Evolutionary conservation across 2,888 invertebrate species (phyloP), one percentile per base, ranked within the genome.

Genomic region (Heliconius charithonia): DNA sequence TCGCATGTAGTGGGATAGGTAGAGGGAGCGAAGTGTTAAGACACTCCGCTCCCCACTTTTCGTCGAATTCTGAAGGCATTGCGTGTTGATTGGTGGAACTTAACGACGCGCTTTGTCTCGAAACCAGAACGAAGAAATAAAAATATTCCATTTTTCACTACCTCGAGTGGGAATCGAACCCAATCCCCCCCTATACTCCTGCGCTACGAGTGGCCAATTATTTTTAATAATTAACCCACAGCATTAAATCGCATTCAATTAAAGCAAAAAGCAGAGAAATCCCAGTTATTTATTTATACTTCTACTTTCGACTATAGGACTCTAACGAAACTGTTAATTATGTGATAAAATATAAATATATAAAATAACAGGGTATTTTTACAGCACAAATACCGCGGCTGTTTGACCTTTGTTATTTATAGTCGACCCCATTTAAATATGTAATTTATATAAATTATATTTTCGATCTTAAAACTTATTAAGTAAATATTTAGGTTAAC

Each of bases 351-450:
- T 51, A 51, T 7, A 51, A 51, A 51, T 51, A 51, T 51, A 51
- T 51, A 1, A 51, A 51, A 51, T 56, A 59, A 59, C 56, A 27
- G n/a, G 56, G 13, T 71, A 73, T 63, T 73, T 73, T 25, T 19
- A 62, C 62, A 16, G 62, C 37, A 16, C 69, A 45, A n/a, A 69
- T 41, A 32, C 56, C 32, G 62, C 73, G 73, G 37, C 59, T 37
- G 25, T 41, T n/a, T 73, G 27, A 37, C 59, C 37, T 37, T 63
- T 62, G 25, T 25, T 62, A 62, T 73, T 41, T 63, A 73, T 73
- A 62, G 62, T 25, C 41, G 25, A n/a, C 25, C 25, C n/a, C 4
- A 9, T 69, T 69, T 69, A 69, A 41, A 69, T 41, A 69, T 7
- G 45, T 27, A 67, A 29, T 29, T 29, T 16, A 67, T n/a, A 67